phyloP scores from a whole-genome alignment of 2,113 vertebrate genomes.

The Halichoerus grypus region DNA sequence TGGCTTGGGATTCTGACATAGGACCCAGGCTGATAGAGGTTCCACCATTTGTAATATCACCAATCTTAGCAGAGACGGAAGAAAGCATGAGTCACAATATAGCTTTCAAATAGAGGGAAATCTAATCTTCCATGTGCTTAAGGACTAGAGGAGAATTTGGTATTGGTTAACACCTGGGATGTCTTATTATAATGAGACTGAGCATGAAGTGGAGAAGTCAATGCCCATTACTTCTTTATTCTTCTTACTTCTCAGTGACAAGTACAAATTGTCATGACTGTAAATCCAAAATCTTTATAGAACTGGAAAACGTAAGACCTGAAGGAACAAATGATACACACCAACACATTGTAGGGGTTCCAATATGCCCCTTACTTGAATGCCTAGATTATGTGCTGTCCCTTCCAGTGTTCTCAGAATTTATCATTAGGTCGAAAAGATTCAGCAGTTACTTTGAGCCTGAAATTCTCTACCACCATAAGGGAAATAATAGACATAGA shows the following conservation, averaged over 20 bases:
- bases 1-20: not conserved
- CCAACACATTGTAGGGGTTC: not conserved
- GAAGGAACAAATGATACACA: not conserved
- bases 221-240: not conserved
- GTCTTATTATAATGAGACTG: not conserved
- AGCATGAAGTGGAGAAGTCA: not conserved
- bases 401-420: not conserved
- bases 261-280: not conserved
- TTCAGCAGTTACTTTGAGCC: not conserved
- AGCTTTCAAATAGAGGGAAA: not conserved
- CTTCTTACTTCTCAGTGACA: not conserved
- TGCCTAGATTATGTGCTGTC: not conserved
- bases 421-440: not conserved
- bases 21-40: not conserved
- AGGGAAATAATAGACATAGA: not conserved
- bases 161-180: not conserved
- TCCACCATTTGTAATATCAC: not conserved
- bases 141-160: not conserved
- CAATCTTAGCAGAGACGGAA: not conserved
- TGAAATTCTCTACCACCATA: not conserved
- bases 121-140: not conserved
- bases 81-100: not conserved
- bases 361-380: not conserved
- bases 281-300: not conserved
- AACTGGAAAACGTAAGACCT: not conserved